Conservation (phyloP, 2,888 invertebrate genomes). For the Oxystoma pomonae region DNA sequence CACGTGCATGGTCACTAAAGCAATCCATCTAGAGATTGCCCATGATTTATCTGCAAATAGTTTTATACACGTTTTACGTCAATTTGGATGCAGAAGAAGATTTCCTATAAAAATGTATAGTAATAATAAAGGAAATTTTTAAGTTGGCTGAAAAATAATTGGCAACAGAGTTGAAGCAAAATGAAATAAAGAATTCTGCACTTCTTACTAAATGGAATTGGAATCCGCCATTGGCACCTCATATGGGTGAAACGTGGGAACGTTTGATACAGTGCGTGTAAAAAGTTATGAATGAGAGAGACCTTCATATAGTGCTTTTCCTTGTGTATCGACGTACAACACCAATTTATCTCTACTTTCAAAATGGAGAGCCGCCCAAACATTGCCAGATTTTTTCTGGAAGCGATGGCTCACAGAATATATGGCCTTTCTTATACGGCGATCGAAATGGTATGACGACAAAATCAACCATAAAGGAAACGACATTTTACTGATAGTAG, state of each 20-base stretch:
- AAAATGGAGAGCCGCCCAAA: constrained; percentile 4
- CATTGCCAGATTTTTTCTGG: background rate
- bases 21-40: background rate
- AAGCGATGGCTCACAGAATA: background rate
- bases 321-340: background rate
- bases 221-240: background rate
- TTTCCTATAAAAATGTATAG: constrained; percentile 13
- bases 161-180: background rate
- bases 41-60: background rate
- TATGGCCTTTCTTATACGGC: background rate
- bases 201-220: background rate
- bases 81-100: background rate
- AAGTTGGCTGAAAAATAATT: constrained; percentile 6
- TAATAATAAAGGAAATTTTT: constrained; percentile 13
- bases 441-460: constrained; percentile 1
- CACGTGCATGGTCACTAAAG: background rate
- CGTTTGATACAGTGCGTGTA: background rate
- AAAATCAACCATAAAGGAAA: background rate
- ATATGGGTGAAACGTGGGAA: background rate
- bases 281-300: background rate
- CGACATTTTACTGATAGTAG: background rate
- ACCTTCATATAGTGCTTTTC: background rate
- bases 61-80: background rate
- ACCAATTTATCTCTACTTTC: background rate
- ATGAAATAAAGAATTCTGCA: background rate